These are phyloP conservation scores for Scaptomyza caliginosa DNA, from an alignment of 2,888 invertebrate genomes.

Conservation along the genomic window DNA sequence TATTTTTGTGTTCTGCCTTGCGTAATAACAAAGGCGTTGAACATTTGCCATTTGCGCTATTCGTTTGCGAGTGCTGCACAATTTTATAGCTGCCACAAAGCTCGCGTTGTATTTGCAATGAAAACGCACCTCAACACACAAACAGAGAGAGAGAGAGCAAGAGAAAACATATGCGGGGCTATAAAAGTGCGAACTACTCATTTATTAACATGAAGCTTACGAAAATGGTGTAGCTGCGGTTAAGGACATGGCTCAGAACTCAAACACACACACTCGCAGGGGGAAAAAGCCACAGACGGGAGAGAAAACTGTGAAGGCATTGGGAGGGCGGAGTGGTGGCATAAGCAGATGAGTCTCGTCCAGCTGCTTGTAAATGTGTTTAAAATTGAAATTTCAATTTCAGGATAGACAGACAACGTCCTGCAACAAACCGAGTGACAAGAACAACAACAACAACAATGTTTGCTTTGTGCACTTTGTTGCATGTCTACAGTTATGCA, in stretches of 20 bases:
- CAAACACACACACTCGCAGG: conserved; percentile 18
- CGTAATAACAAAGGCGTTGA: conserved; percentile 61
- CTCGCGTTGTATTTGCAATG: conserved; percentile 57
- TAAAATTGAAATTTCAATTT: conserved; percentile 71
- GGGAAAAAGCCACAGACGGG: conserved; percentile 32
- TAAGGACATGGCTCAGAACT: conserved; percentile 40
- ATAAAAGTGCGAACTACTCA: conserved; percentile 68
- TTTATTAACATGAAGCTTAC: conserved; percentile 69
- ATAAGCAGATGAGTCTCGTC: conserved; percentile 39
- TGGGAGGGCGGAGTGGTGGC: not conserved
- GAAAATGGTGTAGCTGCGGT: conserved; percentile 65
- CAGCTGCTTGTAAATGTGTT: conserved; percentile 60
- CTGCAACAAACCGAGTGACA: conserved; percentile 27
- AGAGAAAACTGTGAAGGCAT: conserved; percentile 24
- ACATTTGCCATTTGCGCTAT: conserved; percentile 54
- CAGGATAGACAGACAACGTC: conserved; percentile 45
- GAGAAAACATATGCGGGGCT: conserved; percentile 31
- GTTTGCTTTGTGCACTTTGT: conserved; percentile 54
- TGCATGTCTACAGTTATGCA: conserved; percentile 60
- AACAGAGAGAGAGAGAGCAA: conserved; percentile 7
- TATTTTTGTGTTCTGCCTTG: conserved; percentile 20
- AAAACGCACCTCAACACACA: conserved; percentile 50
- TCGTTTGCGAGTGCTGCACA: conserved; percentile 56
- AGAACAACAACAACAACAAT: conserved; percentile 40
- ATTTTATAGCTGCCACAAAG: conserved; percentile 60